Evolutionary conservation across 2,888 invertebrate species (phyloP).

Genomic region (Odontomyia ornata): DNA sequence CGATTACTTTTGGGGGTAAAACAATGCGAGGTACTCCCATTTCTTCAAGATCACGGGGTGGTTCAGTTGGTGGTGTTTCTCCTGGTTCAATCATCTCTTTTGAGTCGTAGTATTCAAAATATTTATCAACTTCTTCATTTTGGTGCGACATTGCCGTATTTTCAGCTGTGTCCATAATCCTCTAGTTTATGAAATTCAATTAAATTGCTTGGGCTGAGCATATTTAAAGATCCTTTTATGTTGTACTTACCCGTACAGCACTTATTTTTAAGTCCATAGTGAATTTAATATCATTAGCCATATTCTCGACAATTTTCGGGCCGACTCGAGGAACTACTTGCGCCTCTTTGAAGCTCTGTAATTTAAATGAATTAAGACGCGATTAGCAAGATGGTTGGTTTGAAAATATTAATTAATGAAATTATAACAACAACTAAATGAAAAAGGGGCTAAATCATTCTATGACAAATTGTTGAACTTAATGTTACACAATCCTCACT

Average conservation of each 20-base stretch:
- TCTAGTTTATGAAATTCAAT: conserved; percentile 62
- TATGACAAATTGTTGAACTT: no score
- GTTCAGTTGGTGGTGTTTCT: conserved; percentile 66
- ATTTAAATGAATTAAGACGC: conserved; percentile 48
- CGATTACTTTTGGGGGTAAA: conserved; percentile 70
- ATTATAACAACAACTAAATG: no score
- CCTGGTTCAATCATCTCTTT: conserved; percentile 73
- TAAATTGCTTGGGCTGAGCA: not conserved
- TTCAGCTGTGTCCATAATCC: conserved; percentile 90
- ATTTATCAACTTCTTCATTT: conserved; percentile 67
- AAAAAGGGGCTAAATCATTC: no score
- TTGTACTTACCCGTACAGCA: conserved; percentile 75
- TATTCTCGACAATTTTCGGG: conserved; percentile 79
- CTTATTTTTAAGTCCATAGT: conserved; percentile 91
- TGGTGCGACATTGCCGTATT: conserved; percentile 76
- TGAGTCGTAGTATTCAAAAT: conserved; percentile 75
- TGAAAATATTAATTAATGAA: no score
- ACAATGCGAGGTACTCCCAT: conserved; percentile 68
- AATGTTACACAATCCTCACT: no score
- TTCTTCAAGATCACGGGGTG: conserved; percentile 66
- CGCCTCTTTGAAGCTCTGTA: conserved; percentile 81
- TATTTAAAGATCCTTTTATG: not conserved
- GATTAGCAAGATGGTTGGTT: conserved; percentile 43
- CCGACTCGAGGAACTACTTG: conserved; percentile 80
- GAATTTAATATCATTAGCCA: conserved; percentile 83